A percentile compares a stretch with the other conserved stretches of the same genome.
Conservation (phyloP, 2,113 vertebrate genomes). For the Anolis sagrei region DNA sequence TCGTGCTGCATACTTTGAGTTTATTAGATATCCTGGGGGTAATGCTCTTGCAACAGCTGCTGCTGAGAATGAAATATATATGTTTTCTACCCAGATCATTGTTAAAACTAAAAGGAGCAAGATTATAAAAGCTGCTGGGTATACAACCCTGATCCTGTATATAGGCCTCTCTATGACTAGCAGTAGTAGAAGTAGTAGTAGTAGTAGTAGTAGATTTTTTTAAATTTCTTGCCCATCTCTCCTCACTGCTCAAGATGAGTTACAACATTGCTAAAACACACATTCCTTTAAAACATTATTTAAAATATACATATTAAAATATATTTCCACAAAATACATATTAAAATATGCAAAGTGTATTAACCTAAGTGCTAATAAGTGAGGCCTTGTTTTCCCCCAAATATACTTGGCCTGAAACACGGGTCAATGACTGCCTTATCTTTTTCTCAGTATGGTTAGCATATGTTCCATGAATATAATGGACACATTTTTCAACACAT, state of each 20-base stretch:
- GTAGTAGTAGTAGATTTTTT: no score
- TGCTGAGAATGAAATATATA: background rate
- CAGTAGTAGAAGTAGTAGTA: no score
- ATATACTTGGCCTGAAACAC: background rate
- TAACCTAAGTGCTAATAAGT: background rate
- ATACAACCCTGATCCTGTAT: background rate
- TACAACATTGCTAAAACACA: no score
- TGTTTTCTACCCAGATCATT: conserved; percentile 35
- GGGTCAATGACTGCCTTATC: background rate
- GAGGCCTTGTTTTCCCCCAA: background rate
- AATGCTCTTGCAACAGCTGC: conserved; percentile 22
- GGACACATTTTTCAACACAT: background rate
- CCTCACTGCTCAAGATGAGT: no score
- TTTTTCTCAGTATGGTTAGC: background rate
- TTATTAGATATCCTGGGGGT: conserved; percentile 43
- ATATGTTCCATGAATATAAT: background rate
- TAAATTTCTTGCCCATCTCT: no score
- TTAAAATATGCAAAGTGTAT: no score
- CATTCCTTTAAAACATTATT: no score
- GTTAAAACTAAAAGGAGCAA: conserved; percentile 5
- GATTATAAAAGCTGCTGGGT: background rate
- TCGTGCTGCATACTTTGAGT: conserved; percentile 1
- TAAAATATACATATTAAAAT: no score
- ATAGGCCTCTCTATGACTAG: background rate
- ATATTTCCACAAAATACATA: no score